Evolutionary conservation across 2,888 invertebrate genomes (phyloP), one percentile per base, ranked within the genome.

Genomic region (Phrixothrix hirtus): DNA sequence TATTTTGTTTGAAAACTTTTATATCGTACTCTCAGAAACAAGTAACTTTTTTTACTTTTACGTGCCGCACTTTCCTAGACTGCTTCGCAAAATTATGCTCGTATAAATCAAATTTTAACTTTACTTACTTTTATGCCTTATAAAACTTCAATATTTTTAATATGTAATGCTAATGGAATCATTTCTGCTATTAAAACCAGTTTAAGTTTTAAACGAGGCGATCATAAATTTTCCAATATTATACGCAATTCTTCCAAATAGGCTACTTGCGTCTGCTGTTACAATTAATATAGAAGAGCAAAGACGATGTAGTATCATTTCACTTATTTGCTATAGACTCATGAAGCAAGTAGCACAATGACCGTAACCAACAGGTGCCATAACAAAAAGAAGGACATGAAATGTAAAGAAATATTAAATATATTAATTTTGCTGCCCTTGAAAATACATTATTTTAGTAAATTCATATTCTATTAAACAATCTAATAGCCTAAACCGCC

Each of bases 101-200:
- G 31, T 31, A 50, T 50, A 50, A 50, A 50, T 50, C 43, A 50
- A 50, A 50, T 47, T 47, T 47, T 45, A 45, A 45, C 35, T 48
- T 48, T 32, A 35, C 41, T 48, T 42, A 31, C 35, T 42, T 48
- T 48, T 41, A 42, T 48, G 35, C 48, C 29, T 41, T 48, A 47
- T 48, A 48, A 48, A 48, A 41, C 43, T 42, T 43, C 42, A 34
- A 49, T 49, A 49, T 49, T 49, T 41, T 49, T 49, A 49, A 49
- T 43, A 43, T 43, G 41, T 48, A 48, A 41, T 41, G 48, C 41
- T 48, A 48, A 48, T 48, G 48, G 48, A 48, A 48, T 48, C 41
- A 32, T 42, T 48, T 32, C 41, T 48, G 42, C 34, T 48, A 48
- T 48, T 48, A 47, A 49, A 49, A 49, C 37, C 17, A 42, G 43